A percentile compares a stretch with the other conserved stretches of the same genome.
Conservation (phyloP, 2,888 invertebrate species). For the Heliconius ethilla region DNA sequence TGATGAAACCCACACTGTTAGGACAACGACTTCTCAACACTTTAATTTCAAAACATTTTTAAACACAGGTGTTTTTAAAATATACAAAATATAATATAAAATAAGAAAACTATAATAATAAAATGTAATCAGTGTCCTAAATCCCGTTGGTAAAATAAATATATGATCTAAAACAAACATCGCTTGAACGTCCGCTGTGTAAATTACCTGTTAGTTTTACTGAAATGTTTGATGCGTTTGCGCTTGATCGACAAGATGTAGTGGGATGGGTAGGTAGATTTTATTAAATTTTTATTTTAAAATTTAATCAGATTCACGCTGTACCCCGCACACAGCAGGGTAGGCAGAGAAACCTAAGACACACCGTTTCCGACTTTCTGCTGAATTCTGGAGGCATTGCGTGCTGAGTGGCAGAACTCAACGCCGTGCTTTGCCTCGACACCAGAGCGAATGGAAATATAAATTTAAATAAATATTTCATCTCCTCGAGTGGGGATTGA, state of each 20-base stretch:
- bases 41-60: conserved; percentile 41
- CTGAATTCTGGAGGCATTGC: too few species aligned
- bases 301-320: too few species aligned
- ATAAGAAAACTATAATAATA: conserved; percentile 58
- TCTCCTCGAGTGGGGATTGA: too few species aligned
- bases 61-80: conserved; percentile 45
- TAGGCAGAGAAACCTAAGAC: too few species aligned
- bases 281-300: not conserved
- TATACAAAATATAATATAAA: conserved; percentile 23
- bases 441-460: too few species aligned
- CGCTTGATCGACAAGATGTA: conserved; percentile 67
- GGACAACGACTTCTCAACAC: conserved; percentile 43
- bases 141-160: conserved; percentile 66
- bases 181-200: conserved; percentile 56
- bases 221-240: conserved; percentile 76
- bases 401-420: too few species aligned
- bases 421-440: too few species aligned
- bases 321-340: too few species aligned
- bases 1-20: conserved; percentile 45
- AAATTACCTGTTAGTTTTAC: conserved; percentile 78
- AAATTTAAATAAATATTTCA: too few species aligned
- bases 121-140: conserved; percentile 68
- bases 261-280: conserved; percentile 42
- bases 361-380: too few species aligned
- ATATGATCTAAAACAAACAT: conserved; percentile 72